phyloP scores from a whole-genome alignment of 2,888 invertebrate species.

The Xestia c-nigrum region DNA sequence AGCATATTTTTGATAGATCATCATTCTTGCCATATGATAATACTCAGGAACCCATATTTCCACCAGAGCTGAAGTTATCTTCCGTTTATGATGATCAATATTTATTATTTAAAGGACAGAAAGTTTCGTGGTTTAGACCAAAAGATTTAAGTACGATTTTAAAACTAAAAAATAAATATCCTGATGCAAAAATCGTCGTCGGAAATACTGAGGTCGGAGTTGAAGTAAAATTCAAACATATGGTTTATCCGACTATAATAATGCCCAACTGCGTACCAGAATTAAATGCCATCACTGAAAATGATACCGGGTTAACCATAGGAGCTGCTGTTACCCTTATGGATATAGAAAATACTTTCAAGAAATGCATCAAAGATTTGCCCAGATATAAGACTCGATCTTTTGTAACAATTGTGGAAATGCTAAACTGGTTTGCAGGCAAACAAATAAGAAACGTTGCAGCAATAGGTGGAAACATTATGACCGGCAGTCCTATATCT shows the following conservation, averaged over 20 bases:
- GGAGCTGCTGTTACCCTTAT: slow-evolving; percentile 96
- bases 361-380: slow-evolving; percentile 89
- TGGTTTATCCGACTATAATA: slow-evolving; percentile 94
- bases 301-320: slow-evolving; percentile 91
- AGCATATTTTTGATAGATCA: slow-evolving; percentile 90
- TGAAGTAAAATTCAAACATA: slow-evolving; percentile 95
- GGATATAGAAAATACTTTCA: slow-evolving; percentile 93
- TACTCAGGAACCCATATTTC: slow-evolving; percentile 96
- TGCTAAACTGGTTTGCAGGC: slow-evolving; percentile 98
- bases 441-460: slow-evolving; percentile 99
- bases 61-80: slow-evolving; percentile 93
- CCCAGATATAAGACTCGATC: slow-evolving; percentile 92
- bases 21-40: slow-evolving; percentile 93
- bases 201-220: slow-evolving; percentile 97
- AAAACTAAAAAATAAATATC: slow-evolving; percentile 91
- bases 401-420: slow-evolving; percentile 93
- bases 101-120: slow-evolving; percentile 86
- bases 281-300: slow-evolving; percentile 91
- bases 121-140: slow-evolving; percentile 93
- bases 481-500: slow-evolving; percentile 99
- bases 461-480: slow-evolving; percentile 97
- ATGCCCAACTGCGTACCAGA: slow-evolving; percentile 97
- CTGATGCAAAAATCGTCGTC: slow-evolving; percentile 93
- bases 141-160: slow-evolving; percentile 91
- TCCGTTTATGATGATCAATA: slow-evolving; percentile 91